phyloP scores from a whole-genome alignment of 2,113 vertebrate genomes.

The Amblyopsis rosae region DNA sequence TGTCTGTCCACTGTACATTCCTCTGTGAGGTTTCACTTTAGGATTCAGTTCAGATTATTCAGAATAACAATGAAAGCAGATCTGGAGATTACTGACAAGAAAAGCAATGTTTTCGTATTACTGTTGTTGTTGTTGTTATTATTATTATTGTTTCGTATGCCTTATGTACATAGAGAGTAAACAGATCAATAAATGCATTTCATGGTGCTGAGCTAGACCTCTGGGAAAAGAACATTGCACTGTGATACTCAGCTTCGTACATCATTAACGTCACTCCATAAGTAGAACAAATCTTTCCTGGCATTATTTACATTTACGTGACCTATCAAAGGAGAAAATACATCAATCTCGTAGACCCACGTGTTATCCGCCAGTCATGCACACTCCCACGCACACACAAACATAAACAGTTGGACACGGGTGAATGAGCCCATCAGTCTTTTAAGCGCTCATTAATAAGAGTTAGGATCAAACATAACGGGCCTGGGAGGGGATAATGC shows the following conservation, averaged over 20 bases:
- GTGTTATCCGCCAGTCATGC: neutral
- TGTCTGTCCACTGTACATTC: neutral
- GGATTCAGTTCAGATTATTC: too few species aligned
- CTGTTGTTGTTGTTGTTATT: too few species aligned
- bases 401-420: constrained; percentile 15
- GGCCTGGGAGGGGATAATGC: constrained; percentile 4
- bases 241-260: constrained; percentile 20
- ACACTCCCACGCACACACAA: constrained; percentile 1
- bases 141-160: neutral
- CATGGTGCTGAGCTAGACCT: neutral
- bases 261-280: constrained; percentile 29
- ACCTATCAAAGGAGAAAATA: constrained; percentile 57
- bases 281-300: constrained; percentile 26
- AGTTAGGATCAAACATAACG: constrained; percentile 61
- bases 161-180: neutral
- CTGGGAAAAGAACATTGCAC: constrained; percentile 5
- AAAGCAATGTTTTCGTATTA: too few species aligned
- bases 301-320: constrained; percentile 54
- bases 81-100: too few species aligned
- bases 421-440: constrained; percentile 65
- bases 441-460: constrained; percentile 62
- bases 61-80: too few species aligned
- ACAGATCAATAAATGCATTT: constrained; percentile 5
- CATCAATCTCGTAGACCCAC: constrained; percentile 50
- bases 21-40: neutral